These are phyloP conservation scores for Thunnus thynnus DNA, from an alignment of 2,113 vertebrate genomes.

Conservation along the genomic window DNA sequence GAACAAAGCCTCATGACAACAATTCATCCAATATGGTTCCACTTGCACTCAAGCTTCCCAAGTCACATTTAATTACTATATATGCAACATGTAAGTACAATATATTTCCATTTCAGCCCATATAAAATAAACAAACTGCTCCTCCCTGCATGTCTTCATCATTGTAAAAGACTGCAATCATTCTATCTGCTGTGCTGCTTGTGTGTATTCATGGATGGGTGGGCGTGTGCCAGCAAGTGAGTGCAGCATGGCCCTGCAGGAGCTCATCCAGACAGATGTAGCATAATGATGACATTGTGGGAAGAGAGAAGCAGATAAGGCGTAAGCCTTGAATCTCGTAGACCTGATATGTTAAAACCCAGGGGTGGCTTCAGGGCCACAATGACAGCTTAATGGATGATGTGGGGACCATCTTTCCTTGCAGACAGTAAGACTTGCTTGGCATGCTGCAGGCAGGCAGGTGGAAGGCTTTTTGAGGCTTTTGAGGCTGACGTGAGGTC, in stretches of 20 bases:
- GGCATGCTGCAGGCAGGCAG: neutral
- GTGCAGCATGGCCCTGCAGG: conserved; percentile 39
- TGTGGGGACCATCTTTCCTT: conserved; percentile 8
- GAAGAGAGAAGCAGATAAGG: conserved; percentile 53
- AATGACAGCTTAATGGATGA: conserved; percentile 55
- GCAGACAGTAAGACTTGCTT: conserved; percentile 7
- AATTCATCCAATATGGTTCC: neutral
- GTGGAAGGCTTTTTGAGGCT: neutral
- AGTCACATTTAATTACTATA: neutral
- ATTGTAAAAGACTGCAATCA: conserved; percentile 17
- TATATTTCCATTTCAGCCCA: neutral
- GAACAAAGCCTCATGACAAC: too few species aligned
- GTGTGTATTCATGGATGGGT: conserved; percentile 11
- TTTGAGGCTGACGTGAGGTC: conserved; percentile 8
- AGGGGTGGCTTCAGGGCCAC: conserved; percentile 39
- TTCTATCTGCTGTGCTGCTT: conserved; percentile 8
- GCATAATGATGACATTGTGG: conserved; percentile 54
- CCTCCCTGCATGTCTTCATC: neutral
- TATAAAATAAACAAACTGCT: neutral
- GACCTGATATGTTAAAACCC: conserved; percentile 55
- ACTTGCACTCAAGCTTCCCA: neutral
- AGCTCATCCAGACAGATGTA: conserved; percentile 53
- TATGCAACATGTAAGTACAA: neutral
- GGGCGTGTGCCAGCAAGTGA: conserved; percentile 29
- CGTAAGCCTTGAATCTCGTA: conserved; percentile 43